These are phyloP conservation scores for Planiliza haematocheilus DNA, from an alignment of 2,113 vertebrate genomes.

Conservation along the genomic window DNA sequence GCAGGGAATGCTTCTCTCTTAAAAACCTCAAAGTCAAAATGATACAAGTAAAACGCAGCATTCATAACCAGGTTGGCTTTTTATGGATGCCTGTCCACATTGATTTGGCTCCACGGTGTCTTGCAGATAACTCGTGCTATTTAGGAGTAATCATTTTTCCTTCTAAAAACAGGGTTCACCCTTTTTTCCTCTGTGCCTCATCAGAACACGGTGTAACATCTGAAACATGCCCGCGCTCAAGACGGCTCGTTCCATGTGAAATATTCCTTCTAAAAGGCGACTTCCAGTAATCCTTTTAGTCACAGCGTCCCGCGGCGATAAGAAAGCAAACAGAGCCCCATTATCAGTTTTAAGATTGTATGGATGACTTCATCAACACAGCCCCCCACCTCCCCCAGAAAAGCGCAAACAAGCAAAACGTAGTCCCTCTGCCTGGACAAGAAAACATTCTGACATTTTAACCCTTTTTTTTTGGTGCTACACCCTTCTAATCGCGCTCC, in stretches of 20 bases:
- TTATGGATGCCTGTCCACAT: conserved; percentile 76
- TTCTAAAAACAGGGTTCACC: conserved; percentile 30
- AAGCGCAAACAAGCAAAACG: conserved; percentile 26
- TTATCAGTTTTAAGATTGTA: conserved; percentile 13
- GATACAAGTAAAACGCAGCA: conserved; percentile 83
- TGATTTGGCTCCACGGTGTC: conserved; percentile 72
- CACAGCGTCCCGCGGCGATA: neutral
- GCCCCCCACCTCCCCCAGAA: neutral
- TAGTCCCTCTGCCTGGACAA: conserved; percentile 17
- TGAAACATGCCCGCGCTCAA: neutral
- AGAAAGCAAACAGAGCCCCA: neutral
- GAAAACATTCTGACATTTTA: conserved; percentile 65
- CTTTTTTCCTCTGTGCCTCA: conserved; percentile 1
- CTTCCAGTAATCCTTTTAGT: conserved; percentile 1
- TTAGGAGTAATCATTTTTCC: conserved; percentile 56
- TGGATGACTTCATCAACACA: conserved; percentile 11
- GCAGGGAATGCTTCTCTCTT: conserved; percentile 84
- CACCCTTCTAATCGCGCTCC: conserved; percentile 72
- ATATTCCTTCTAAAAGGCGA: conserved; percentile 3
- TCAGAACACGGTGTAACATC: conserved; percentile 18
- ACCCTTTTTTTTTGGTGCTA: conserved; percentile 52
- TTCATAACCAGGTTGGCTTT: conserved; percentile 83
- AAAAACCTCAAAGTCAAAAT: conserved; percentile 87
- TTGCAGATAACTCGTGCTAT: conserved; percentile 62
- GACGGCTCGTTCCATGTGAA: conserved; percentile 5